These are phyloP conservation scores for Drosophila quasianomalipes DNA, from an alignment of 2,888 invertebrate genomes.

Conservation along the genomic window DNA sequence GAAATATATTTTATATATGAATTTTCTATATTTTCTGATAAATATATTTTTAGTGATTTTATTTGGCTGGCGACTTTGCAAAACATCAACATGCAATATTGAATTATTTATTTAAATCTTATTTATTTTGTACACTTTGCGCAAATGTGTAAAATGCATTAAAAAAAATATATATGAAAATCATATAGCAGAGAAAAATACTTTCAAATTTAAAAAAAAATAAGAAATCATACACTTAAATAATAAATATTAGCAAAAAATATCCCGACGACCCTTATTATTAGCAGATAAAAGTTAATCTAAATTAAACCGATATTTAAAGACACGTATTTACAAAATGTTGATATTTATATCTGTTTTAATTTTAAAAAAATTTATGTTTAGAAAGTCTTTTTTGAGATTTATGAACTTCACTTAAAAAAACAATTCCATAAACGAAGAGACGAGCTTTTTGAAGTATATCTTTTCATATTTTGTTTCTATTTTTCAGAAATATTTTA, in stretches of 20 bases:
- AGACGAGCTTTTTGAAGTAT: background rate
- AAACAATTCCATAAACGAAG: background rate
- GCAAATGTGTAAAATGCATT: constrained; percentile 40
- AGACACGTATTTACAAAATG: background rate
- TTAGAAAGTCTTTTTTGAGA: background rate
- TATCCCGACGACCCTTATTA: background rate
- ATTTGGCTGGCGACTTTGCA: constrained; percentile 47
- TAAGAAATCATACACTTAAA: background rate
- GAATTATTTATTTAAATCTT: constrained; percentile 37
- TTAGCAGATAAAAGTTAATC: background rate
- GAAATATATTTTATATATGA: constrained; percentile 37
- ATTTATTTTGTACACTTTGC: constrained; percentile 58
- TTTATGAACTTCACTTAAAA: background rate
- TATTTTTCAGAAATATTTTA: background rate
- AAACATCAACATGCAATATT: constrained; percentile 82
- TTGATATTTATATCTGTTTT: background rate
- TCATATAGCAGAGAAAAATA: background rate
- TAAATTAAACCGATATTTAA: background rate
- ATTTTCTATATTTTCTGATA: constrained; percentile 40
- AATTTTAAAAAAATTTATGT: background rate
- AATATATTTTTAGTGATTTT: constrained; percentile 40
- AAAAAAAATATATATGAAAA: background rate
- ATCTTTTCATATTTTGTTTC: background rate
- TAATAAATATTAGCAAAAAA: background rate
- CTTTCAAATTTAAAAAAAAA: background rate